These are phyloP conservation scores for Syngnathus floridae DNA, from an alignment of 2,113 vertebrate genomes.

Conservation along the genomic window DNA sequence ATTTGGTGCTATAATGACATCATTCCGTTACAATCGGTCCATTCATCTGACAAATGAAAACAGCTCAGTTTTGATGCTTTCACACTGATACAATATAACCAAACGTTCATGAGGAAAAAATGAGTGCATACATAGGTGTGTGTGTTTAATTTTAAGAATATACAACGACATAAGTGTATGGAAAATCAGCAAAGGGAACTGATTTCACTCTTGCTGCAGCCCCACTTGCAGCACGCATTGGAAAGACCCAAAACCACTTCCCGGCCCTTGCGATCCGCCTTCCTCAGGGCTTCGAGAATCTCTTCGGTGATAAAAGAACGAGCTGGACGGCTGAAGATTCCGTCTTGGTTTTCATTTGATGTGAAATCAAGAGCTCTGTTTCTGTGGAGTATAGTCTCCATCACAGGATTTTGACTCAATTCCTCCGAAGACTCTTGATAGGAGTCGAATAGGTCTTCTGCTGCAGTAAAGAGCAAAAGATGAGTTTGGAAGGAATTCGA, in stretches of 20 bases:
- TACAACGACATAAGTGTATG: neutral
- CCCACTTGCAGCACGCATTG: constrained; percentile 80
- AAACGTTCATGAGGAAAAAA: neutral
- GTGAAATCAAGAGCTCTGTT: constrained; percentile 42
- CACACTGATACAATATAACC: neutral
- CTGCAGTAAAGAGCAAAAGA: constrained; percentile 13
- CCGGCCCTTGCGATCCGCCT: constrained; percentile 64
- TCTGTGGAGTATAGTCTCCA: constrained; percentile 51
- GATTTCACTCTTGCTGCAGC: constrained; percentile 81
- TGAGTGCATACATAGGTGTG: neutral
- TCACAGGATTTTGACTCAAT: constrained; percentile 30
- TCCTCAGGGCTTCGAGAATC: constrained; percentile 68
- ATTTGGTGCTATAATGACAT: neutral
- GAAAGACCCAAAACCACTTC: constrained; percentile 76
- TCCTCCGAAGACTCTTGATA: constrained; percentile 48
- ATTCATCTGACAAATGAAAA: neutral
- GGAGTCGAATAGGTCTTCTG: constrained; percentile 56
- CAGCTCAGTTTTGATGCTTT: too few species aligned
- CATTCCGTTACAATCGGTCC: neutral
- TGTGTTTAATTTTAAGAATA: neutral
- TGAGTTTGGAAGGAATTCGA: neutral
- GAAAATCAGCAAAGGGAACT: constrained; percentile 75
- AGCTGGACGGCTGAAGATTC: constrained; percentile 48
- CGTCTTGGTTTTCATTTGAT: constrained; percentile 33
- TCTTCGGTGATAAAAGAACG: constrained; percentile 65